Evolutionary conservation across 2,797 vertebrate genomes (phyloP), one percentile per base, ranked within the genome.

Genomic region (Peromyscus attwateri): DNA sequence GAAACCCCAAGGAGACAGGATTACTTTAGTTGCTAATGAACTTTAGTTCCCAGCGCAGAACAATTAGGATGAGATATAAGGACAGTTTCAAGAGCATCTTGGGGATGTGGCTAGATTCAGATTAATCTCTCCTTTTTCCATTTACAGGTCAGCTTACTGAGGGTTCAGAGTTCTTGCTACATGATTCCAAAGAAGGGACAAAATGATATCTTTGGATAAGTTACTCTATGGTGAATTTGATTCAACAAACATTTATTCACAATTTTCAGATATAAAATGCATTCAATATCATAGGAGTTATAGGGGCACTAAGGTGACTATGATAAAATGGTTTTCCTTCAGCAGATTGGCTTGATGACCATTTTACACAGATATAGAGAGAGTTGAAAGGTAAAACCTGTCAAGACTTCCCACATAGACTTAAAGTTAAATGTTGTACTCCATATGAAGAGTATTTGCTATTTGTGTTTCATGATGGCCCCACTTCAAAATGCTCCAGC

Each of bases 1-100:
- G 94, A 94, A 95, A 89, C 83, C n/a, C 93, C 73, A 62, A 49
- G 57, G 5, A 98, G 96, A 97, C 95, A 95, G 94, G 90, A 98
- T 98, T 98, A 98, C 93, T 92, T 97, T 68, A 60, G 66, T 92
- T 98, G 91, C 89, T 98, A 97, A 97, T 98, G 71, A 95, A 98
- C 95, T 91, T 98, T 97, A 95, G 91, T 96, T 94, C 73, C 46
- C 77, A 89, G 89, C 92, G 91, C 64, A 94, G 94, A 96, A 94
- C 93, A 97, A 93, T 92, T 94, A 96, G 81, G 81, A 84, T 96
- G 8, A 70, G 95, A 43, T 92, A 76, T 92, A 96, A 98, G 25
- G 92, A 91, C 88, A 95, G 73, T 68, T 95, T 95, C 66, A 97
- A 79, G 77, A 95, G 49, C 90, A 94, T 95, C 90, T 64, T 40